phyloP scores from a whole-genome alignment of 2,888 invertebrate genomes.

The Eupithecia abbreviata region DNA sequence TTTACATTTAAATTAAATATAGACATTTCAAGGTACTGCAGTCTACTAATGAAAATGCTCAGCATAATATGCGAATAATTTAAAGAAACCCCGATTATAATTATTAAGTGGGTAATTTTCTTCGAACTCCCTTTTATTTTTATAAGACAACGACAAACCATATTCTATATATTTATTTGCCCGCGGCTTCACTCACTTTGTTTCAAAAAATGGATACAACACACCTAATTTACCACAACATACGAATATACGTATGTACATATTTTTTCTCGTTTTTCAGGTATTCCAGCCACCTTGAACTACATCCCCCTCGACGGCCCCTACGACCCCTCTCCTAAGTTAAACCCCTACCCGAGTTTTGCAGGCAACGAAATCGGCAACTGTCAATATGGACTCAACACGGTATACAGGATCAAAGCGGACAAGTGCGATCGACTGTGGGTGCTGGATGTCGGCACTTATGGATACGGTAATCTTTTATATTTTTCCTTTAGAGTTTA shows the following conservation, averaged over 20 bases:
- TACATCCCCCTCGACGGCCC: slow-evolving; percentile 88
- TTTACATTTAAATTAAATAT: background rate
- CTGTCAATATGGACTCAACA: slow-evolving; percentile 89
- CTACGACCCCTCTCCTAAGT: slow-evolving; percentile 87
- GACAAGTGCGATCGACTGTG: slow-evolving; percentile 91
- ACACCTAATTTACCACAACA: too few relatives aligned
- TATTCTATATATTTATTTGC: too few relatives aligned
- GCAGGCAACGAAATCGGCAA: slow-evolving; percentile 89
- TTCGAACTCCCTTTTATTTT: background rate
- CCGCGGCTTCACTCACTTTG: too few relatives aligned
- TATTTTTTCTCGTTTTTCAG: slow-evolving; percentile 64
- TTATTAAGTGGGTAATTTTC: background rate
- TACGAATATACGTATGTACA: too few relatives aligned
- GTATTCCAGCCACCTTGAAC: slow-evolving; percentile 91
- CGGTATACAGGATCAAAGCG: slow-evolving; percentile 91
- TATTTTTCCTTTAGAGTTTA: background rate
- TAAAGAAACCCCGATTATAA: background rate
- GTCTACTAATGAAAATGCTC: background rate
- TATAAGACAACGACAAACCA: background rate
- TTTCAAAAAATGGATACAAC: too few relatives aligned
- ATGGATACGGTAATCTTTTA: slow-evolving; percentile 86
- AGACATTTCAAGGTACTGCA: background rate
- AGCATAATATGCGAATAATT: background rate
- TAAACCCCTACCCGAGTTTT: slow-evolving; percentile 91
- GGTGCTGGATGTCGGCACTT: slow-evolving; percentile 93